Percentiles rank a stretch among this genome's conserved stretches.
These are phyloP conservation scores for Allygus modestus DNA, from an alignment of 2,888 invertebrate genomes.

Conservation along the genomic window DNA sequence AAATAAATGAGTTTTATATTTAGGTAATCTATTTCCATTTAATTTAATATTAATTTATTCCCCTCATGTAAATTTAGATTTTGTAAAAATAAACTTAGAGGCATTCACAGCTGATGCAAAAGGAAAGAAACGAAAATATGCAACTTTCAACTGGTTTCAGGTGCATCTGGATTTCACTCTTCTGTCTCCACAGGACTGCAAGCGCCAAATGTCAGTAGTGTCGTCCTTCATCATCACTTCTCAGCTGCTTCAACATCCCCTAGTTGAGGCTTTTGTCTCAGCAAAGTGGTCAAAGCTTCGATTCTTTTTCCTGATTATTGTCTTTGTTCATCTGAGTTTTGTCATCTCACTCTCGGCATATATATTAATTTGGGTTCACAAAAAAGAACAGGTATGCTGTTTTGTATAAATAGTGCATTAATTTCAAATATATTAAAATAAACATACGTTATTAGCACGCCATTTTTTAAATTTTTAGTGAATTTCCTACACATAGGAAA, in stretches of 20 bases:
- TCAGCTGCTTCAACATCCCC: slow-evolving; percentile 78
- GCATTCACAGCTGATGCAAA: no score
- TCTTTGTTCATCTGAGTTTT: slow-evolving; percentile 76
- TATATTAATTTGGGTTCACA: slow-evolving; percentile 71
- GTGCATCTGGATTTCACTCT: slow-evolving; percentile 77
- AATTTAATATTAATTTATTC: no score
- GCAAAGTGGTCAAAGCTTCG: slow-evolving; percentile 79
- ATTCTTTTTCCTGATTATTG: slow-evolving; percentile 77
- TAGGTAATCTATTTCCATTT: no score
- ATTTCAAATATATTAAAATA: neutral
- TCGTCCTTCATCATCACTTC: slow-evolving; percentile 77
- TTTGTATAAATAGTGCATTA: neutral
- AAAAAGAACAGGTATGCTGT: slow-evolving; percentile 43
- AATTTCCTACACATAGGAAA: no score
- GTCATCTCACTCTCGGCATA: slow-evolving; percentile 77
- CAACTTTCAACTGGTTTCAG: slow-evolving; percentile 68
- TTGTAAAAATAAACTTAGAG: no score
- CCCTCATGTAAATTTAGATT: no score
- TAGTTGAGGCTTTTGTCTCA: slow-evolving; percentile 78
- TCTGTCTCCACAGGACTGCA: slow-evolving; percentile 70
- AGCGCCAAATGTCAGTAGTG: slow-evolving; percentile 78
- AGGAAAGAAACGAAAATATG: no score
- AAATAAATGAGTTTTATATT: no score
- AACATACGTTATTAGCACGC: no score
- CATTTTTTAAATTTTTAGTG: neutral